A percentile compares a stretch with the other conserved stretches of the same genome.
phyloP scores from a whole-genome alignment of 2,113 vertebrate species.

The Nothocercus julius region DNA sequence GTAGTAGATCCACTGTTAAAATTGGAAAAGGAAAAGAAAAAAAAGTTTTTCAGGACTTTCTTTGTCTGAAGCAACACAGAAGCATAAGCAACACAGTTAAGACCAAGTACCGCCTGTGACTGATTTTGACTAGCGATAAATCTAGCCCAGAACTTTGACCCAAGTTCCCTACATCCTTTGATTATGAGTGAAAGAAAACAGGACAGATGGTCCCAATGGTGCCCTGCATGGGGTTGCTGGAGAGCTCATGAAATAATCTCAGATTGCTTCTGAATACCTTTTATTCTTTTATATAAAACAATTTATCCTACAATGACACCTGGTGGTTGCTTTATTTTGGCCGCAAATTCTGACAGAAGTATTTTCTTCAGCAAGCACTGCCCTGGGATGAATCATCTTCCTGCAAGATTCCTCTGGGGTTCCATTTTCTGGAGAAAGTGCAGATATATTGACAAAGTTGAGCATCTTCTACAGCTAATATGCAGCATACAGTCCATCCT shows the following conservation, averaged over 20 bases:
- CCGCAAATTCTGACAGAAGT: not conserved
- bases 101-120: not conserved
- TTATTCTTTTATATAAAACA: not conserved
- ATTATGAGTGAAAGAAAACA: not conserved
- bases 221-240: not conserved
- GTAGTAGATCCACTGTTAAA: not conserved
- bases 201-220: not conserved
- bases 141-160: not conserved
- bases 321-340: constrained; percentile 59
- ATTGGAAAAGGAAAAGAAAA: not conserved
- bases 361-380: not conserved
- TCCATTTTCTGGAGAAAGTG: not conserved
- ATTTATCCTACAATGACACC: constrained; percentile 71
- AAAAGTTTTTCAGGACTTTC: not conserved
- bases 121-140: not conserved
- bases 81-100: not conserved
- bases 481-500: not conserved
- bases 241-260: not conserved
- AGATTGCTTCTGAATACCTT: not conserved
- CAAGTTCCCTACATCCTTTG: not conserved
- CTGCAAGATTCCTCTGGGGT: not conserved
- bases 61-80: too few relatives aligned
- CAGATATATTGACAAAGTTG: not conserved
- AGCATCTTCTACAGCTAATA: not conserved
- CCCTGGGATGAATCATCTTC: fast-evolving